Conservation (phyloP, 2,797 vertebrate species). For the Euthynnus affinis region DNA sequence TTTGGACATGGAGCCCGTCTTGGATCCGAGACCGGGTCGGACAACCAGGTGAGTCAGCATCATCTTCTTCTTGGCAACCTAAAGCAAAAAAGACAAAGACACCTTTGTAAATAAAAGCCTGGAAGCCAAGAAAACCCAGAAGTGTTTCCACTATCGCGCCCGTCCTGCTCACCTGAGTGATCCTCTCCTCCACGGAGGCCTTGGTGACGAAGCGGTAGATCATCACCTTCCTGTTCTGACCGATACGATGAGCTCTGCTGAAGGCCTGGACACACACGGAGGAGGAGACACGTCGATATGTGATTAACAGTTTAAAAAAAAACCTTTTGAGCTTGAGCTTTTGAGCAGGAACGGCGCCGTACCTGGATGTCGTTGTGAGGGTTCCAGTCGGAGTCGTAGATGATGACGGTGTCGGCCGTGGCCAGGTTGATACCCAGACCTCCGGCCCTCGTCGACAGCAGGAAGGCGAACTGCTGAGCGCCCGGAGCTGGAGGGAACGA, state of each 20-base stretch:
- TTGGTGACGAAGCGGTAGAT: conserved; percentile 99
- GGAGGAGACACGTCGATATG: too few species aligned
- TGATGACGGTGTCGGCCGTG: conserved; percentile 98
- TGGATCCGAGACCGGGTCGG: conserved; percentile 95
- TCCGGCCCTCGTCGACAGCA: conserved; percentile 96
- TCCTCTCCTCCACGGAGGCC: conserved; percentile 97
- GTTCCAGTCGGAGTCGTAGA: conserved; percentile 99
- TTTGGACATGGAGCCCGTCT: conserved; percentile 99
- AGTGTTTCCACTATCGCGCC: too few species aligned
- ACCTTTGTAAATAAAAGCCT: too few species aligned
- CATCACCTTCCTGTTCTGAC: conserved; percentile 99
- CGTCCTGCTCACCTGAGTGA: conserved; percentile 91
- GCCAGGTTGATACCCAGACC: conserved; percentile 98
- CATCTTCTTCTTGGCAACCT: conserved; percentile 99
- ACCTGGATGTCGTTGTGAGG: conserved; percentile 99
- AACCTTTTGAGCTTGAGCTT: too few species aligned
- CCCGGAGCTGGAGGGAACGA: conserved; percentile 89
- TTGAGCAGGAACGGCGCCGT: too few species aligned
- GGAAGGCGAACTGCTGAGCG: conserved; percentile 98
- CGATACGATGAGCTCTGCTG: conserved; percentile 98
- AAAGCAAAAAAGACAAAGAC: too few species aligned
- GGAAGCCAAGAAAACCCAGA: too few species aligned
- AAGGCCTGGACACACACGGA: conserved; percentile 88
- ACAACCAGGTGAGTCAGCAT: conserved; percentile 98
- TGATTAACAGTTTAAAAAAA: too few species aligned